phyloP scores from a whole-genome alignment of 2,113 vertebrate genomes.

The Grus americana region DNA sequence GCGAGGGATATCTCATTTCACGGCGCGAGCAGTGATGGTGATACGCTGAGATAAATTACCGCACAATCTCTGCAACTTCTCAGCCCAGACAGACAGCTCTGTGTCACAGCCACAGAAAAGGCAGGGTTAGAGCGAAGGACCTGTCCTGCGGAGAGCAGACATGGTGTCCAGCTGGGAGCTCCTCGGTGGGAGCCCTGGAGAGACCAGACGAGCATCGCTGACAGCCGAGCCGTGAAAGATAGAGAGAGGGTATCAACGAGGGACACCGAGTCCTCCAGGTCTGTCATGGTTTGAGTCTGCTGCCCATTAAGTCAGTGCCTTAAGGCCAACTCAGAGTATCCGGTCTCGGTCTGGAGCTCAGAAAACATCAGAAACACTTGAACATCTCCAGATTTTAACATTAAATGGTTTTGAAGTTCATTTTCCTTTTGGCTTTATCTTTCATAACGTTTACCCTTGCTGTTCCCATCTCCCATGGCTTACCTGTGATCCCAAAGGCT shows the following conservation, averaged over 20 bases:
- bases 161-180: background rate
- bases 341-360: background rate
- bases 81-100: background rate
- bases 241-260: accelerated
- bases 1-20: background rate
- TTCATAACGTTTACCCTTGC: background rate
- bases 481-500: background rate
- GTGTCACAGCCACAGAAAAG: background rate
- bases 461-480: background rate
- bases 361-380: background rate
- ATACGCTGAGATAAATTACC: background rate
- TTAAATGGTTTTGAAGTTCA: background rate
- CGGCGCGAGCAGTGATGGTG: background rate
- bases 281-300: background rate
- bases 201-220: accelerated
- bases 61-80: no score
- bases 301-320: background rate
- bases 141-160: background rate
- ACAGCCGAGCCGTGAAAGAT: background rate
- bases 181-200: background rate
- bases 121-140: background rate
- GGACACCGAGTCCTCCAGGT: background rate
- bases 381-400: background rate
- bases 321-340: background rate
- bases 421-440: background rate